Conservation (phyloP, 1,140 invertebrate species). For the Drosophila persimilis region DNA sequence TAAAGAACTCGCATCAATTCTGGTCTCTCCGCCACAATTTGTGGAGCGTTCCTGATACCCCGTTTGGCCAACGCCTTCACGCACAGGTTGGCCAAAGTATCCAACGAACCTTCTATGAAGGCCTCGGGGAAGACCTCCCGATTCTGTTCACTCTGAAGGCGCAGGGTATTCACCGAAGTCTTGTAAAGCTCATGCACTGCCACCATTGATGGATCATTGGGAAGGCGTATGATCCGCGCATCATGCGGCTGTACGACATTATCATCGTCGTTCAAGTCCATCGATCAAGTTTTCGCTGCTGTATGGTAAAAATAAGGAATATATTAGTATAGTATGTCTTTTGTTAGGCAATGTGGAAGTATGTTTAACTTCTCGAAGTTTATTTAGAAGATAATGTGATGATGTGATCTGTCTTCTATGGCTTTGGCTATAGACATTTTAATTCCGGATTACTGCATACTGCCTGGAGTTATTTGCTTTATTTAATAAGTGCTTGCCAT, state of each 20-base stretch:
- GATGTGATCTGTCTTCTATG: no score
- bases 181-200: slow-evolving; percentile 39
- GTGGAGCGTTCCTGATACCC: slow-evolving; percentile 14
- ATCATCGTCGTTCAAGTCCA: slow-evolving; percentile 35
- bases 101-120: slow-evolving; percentile 47
- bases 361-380: slow-evolving; percentile 6
- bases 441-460: no score
- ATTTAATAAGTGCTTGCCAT: slow-evolving; percentile 6
- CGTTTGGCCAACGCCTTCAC: slow-evolving; percentile 34
- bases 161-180: slow-evolving; percentile 12
- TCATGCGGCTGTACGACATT: slow-evolving; percentile 21
- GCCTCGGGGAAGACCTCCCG: slow-evolving; percentile 44
- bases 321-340: background rate
- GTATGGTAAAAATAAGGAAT: no score
- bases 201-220: slow-evolving; percentile 31
- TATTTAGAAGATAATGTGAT: background rate
- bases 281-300: background rate
- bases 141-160: slow-evolving; percentile 37
- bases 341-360: background rate
- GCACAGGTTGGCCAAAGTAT: slow-evolving; percentile 37
- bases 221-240: slow-evolving; percentile 32
- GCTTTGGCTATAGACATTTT: no score
- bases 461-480: background rate
- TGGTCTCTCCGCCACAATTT: slow-evolving; percentile 11
- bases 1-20: slow-evolving; percentile 35